Evolutionary conservation across 2,888 invertebrate genomes (phyloP).

Genomic region (Spodoptera littoralis): DNA sequence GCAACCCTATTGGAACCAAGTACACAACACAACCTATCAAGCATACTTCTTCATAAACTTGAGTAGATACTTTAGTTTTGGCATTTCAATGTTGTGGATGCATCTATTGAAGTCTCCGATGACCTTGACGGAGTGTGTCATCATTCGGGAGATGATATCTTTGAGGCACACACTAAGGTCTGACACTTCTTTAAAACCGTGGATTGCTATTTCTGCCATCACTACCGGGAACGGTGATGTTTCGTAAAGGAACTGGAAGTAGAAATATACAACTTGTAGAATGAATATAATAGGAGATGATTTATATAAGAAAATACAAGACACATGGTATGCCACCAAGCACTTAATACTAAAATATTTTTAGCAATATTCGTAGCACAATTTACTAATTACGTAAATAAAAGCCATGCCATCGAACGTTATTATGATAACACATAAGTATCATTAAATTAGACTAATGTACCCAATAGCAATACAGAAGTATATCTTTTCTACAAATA

Average conservation of each 20-base stretch:
- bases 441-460: too few species aligned
- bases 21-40: conserved; percentile 47
- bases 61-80: conserved; percentile 83
- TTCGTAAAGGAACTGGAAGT: conserved; percentile 84
- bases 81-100: conserved; percentile 87
- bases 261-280: conserved; percentile 8
- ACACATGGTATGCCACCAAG: too few species aligned
- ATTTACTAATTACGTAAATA: too few species aligned
- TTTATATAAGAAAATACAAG: too few species aligned
- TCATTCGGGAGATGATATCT: conserved; percentile 85
- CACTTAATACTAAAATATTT: too few species aligned
- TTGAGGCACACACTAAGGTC: conserved; percentile 85
- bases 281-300: too few species aligned
- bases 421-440: too few species aligned
- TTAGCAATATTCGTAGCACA: too few species aligned
- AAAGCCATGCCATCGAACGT: too few species aligned
- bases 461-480: too few species aligned
- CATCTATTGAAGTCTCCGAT: conserved; percentile 86
- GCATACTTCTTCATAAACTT: conserved; percentile 88
- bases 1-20: conserved; percentile 17
- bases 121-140: conserved; percentile 86
- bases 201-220: conserved; percentile 85
- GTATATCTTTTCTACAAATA: too few species aligned
- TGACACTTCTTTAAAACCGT: conserved; percentile 86
- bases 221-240: conserved; percentile 86